Percentiles rank a stretch among this genome's conserved stretches.
phyloP scores from a whole-genome alignment of 2,797 vertebrate species.

The Phoeniculus purpureus region DNA sequence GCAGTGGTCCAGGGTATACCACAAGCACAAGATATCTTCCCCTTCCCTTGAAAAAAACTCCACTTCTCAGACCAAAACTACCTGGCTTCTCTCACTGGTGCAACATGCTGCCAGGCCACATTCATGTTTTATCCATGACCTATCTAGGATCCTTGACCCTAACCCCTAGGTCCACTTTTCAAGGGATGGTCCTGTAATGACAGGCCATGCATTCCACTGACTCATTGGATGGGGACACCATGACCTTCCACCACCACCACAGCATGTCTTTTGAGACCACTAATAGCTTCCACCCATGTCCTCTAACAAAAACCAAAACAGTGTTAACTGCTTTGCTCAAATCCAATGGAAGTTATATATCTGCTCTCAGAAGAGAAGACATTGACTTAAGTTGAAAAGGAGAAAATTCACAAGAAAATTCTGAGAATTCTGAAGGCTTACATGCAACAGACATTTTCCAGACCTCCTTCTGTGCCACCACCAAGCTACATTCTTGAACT shows the following conservation, averaged over 20 bases:
- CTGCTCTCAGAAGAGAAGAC: neutral
- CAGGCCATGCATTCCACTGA: fast-evolving
- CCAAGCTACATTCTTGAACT: neutral
- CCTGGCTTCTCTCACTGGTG: neutral
- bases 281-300: neutral
- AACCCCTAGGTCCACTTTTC: neutral
- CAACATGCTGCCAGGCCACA: neutral
- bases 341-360: neutral
- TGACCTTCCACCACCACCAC: fast-evolving
- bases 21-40: fast-evolving
- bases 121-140: neutral
- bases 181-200: neutral
- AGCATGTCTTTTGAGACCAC: neutral
- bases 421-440: neutral
- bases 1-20: neutral
- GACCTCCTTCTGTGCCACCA: neutral
- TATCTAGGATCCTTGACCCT: neutral
- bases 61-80: neutral
- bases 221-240: fast-evolving
- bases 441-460: neutral
- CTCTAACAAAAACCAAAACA: neutral
- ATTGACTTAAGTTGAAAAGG: neutral
- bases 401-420: neutral
- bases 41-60: neutral
- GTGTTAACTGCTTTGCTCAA: neutral